Conservation (phyloP, 2,888 invertebrate species). For the Toxonevra muliebris region DNA sequence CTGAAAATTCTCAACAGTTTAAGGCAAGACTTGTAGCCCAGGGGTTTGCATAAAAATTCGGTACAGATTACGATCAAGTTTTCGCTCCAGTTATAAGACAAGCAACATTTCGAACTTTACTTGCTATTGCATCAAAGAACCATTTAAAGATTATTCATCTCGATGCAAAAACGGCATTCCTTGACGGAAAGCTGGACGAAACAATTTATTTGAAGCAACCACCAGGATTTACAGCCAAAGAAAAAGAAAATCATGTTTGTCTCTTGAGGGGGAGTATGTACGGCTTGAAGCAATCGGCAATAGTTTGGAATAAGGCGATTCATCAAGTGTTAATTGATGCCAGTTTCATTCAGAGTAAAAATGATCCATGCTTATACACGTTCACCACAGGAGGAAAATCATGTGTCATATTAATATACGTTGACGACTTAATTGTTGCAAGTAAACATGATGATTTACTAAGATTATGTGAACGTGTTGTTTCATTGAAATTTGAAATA, state of each 20-base stretch:
- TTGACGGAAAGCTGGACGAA: slow-evolving; percentile 32
- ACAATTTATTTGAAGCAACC: slow-evolving; percentile 37
- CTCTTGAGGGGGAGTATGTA: slow-evolving; percentile 33
- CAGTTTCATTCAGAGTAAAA: slow-evolving; percentile 22
- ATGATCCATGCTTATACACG: slow-evolving; percentile 37
- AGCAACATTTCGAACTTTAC: slow-evolving; percentile 31
- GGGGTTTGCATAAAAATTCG: slow-evolving; percentile 15
- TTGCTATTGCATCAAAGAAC: slow-evolving; percentile 23
- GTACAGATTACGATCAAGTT: slow-evolving; percentile 19
- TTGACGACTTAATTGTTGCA: slow-evolving; percentile 25
- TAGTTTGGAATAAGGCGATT: slow-evolving; percentile 31
- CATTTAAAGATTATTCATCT: slow-evolving; percentile 29
- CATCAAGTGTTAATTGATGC: slow-evolving; percentile 4
- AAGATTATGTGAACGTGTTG: slow-evolving; percentile 7
- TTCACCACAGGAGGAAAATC: slow-evolving; percentile 12
- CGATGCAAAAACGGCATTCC: slow-evolving; percentile 35
- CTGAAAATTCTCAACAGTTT: slow-evolving; percentile 1
- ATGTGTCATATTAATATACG: slow-evolving; percentile 21
- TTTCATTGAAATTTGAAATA: slow-evolving; percentile 24
- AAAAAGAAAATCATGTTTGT: slow-evolving; percentile 10
- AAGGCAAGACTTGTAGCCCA: slow-evolving; percentile 23
- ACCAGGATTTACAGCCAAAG: slow-evolving; percentile 22
- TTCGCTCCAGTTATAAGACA: slow-evolving; percentile 27
- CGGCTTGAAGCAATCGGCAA: slow-evolving; percentile 38
- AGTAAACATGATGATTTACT: neutral